These are phyloP conservation scores for Diaprepes abbreviatus DNA, from an alignment of 2,888 invertebrate species.

Conservation along the genomic window DNA sequence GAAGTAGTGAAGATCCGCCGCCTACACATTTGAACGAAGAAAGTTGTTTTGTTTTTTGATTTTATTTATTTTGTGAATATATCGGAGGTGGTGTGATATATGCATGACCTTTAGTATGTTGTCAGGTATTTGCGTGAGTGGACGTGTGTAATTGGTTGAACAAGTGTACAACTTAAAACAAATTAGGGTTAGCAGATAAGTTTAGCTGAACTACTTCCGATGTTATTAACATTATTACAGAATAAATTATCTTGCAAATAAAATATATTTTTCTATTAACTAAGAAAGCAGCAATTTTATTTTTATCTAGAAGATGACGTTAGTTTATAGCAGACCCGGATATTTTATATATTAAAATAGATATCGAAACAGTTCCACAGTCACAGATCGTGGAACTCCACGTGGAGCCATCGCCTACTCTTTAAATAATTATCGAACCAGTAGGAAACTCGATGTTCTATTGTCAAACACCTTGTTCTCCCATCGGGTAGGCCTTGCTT, in stretches of 20 bases:
- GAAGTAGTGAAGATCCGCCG: background rate
- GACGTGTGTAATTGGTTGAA: slow-evolving; percentile 8
- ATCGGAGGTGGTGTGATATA: slow-evolving; percentile 29
- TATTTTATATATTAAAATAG: slow-evolving; percentile 1
- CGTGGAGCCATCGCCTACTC: slow-evolving; percentile 43
- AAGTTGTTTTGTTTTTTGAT: slow-evolving; percentile 17
- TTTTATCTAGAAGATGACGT: too few relatives aligned
- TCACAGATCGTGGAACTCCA: slow-evolving; percentile 28
- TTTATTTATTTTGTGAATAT: slow-evolving; percentile 30
- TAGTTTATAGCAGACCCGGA: background rate
- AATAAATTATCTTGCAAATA: too few relatives aligned
- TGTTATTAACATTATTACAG: too few relatives aligned
- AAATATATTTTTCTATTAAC: too few relatives aligned
- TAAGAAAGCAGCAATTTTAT: too few relatives aligned
- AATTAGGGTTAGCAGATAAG: background rate
- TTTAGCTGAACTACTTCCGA: too few relatives aligned
- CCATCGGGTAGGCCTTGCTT: slow-evolving; percentile 55
- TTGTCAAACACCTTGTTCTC: slow-evolving; percentile 58
- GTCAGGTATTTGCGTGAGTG: slow-evolving; percentile 11
- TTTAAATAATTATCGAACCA: slow-evolving; percentile 56
- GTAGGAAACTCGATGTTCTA: slow-evolving; percentile 59
- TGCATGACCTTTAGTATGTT: slow-evolving; percentile 14
- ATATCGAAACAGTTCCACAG: slow-evolving; percentile 17
- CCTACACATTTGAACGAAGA: slow-evolving; percentile 3
- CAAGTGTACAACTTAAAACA: background rate